Evolutionary conservation across 2,888 invertebrate species (phyloP), one percentile per base, ranked within the genome.

Genomic region (Sarcophaga rosellei): DNA sequence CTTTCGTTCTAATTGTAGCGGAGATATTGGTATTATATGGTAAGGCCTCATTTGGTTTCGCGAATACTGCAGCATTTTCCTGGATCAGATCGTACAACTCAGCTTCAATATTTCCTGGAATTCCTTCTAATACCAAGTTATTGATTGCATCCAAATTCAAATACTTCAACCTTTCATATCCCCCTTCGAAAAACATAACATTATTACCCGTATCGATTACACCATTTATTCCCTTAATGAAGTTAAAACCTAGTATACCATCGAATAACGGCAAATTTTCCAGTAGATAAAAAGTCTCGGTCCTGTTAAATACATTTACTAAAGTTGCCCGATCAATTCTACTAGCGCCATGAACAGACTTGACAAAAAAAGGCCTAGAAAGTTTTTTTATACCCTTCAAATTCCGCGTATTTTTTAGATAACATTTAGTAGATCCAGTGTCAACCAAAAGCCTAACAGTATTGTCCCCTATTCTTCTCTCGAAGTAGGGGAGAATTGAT

Each of bases 171-270:
- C 15, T 11, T 15, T 47, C 47, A 47, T 47, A 4, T 47, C 47
- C 15, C 4, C 47, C 47, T 47, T 47, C 47, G 15, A 47, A 47
- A 47, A 15, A 4, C 47, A 47, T 15, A 15, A 47, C 15, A 47
- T 47, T 15, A 12, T 15, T 47, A 6, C 47, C 47, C 2, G 12
- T 15, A 47, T 47, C 47, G 47, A 47, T 47, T 15, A 47, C 47
- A 15, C 47, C 11, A 44, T 81, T 81, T 12, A 81, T 65, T 59
- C 74, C 20, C 21, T 74, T 73, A 74, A 44, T 35, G 12, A 66
- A 69, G 15, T 75, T 62, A 23, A 81, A 76, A 35, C 76, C 76
- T 15, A 81, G 45, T 15, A 84, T 79, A 8, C 74, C 65, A 21
- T 66, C 78, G 68, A 84, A 79, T 21, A 69, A 62, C 11, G 73